Conservation (phyloP, 2,113 vertebrate genomes). For the Platysteira castanea region DNA sequence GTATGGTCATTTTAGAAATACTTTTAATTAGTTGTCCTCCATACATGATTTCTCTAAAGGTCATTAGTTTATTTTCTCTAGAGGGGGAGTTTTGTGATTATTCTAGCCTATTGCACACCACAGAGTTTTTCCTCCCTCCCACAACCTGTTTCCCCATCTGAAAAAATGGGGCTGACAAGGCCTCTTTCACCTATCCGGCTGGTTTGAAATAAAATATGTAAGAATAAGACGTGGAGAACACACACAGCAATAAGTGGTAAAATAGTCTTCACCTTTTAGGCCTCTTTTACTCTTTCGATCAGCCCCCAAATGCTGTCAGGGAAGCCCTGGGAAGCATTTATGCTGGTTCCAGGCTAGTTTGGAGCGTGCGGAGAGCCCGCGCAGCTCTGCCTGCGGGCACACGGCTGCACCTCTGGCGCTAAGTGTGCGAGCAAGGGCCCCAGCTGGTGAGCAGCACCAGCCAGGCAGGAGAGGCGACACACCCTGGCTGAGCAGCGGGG, state of each 20-base stretch:
- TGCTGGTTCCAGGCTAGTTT: background rate
- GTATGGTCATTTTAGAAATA: background rate
- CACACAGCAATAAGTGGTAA: background rate
- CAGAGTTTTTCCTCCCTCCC: background rate
- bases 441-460: background rate
- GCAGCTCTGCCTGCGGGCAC: accelerated
- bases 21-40: background rate
- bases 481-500: accelerated
- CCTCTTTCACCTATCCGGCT: background rate
- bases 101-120: background rate
- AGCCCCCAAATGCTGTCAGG: background rate
- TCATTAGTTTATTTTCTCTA: background rate
- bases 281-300: background rate
- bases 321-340: background rate
- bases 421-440: background rate
- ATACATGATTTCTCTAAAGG: background rate
- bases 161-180: background rate
- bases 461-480: accelerated
- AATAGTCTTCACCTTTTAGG: background rate
- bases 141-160: background rate
- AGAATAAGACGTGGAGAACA: background rate
- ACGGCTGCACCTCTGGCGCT: accelerated
- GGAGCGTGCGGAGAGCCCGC: accelerated
- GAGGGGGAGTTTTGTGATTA: background rate
- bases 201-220: background rate